Evolutionary conservation across 2,888 invertebrate genomes (phyloP), one percentile per base, ranked within the genome.

Genomic region (Hedychridium roseum): DNA sequence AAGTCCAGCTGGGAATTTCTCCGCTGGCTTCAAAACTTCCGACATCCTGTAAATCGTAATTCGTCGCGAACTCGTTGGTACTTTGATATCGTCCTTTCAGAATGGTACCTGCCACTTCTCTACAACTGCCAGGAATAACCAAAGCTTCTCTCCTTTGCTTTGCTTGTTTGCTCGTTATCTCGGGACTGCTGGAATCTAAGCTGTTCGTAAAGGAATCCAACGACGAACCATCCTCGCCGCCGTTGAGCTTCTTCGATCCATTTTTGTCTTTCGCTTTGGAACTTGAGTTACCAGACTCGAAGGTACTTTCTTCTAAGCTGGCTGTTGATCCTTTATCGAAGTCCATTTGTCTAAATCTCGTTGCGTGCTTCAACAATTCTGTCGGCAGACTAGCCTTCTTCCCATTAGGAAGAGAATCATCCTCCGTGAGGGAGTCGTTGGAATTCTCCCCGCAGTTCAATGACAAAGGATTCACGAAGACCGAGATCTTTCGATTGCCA

Each of bases 391-490:
- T 43, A 11, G 50, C 44, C 38, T 70, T 75, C 27, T 73, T 73
- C 6, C 44, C 48, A 17, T 47, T 40, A 0, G 56, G 17, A 7
- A 57, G 41, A 11, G 64, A 53, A 7, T 79, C 78, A 18, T 77
- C 75, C 17, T 79, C 79, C 2, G 72, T 71, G 14, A 76, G 46
- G 1, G 79, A 79, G 37, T 80, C 79, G 15, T 66, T 73, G 0
- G 76, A 78, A 56, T 73, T 74, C 15, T 76, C 71, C 34, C 66
- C 73, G 20, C 73, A 73, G 30, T 73, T 79, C 9, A 70, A 54
- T 5, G 74, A 78, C 1, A 89, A 80, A 2, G 87, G 87, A 67
- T 89, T 89, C 31, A 89, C 85, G 43, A 88, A 84, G 28, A 89
- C 82, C 3, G 87, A 84, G 14, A 89, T 85, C 46, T 84, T 84